Evolutionary conservation across 2,113 vertebrate genomes (phyloP).

Genomic region (Colossoma macropomum): DNA sequence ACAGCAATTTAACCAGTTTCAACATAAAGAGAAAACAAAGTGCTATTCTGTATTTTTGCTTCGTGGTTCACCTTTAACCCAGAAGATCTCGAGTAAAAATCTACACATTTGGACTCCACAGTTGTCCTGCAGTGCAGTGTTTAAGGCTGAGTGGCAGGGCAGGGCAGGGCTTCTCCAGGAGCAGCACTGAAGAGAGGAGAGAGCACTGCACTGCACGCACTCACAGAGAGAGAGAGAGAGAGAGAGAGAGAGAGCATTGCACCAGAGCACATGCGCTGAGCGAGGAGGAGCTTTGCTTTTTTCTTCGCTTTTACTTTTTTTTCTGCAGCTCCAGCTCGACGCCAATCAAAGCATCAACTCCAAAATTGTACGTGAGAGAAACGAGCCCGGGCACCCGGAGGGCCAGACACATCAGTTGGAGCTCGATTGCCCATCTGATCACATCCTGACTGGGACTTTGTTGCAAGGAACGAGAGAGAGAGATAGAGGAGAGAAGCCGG

Average conservation of each 20-base stretch:
- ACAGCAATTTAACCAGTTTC: too few relatives aligned
- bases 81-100: too few relatives aligned
- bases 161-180: conserved; percentile 49
- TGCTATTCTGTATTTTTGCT: too few relatives aligned
- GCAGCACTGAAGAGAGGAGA: background rate
- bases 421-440: conserved; percentile 96
- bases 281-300: conserved; percentile 83
- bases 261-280: conserved; percentile 76
- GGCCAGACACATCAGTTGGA: conserved; percentile 97
- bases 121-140: conserved; percentile 1
- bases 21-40: too few relatives aligned
- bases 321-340: conserved; percentile 84
- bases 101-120: background rate
- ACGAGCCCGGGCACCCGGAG: conserved; percentile 89
- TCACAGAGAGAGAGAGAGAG: background rate
- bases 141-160: background rate
- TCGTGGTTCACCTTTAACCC: background rate
- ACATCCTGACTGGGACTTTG: conserved; percentile 90
- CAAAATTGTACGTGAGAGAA: conserved; percentile 95
- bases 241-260: background rate
- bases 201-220: background rate
- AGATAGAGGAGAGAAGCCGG: conserved; percentile 80
- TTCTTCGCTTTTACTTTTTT: background rate
- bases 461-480: conserved; percentile 64
- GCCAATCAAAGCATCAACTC: conserved; percentile 99